Evolutionary conservation across 1,140 invertebrate species (phyloP).

Genomic region (Formica exsecta): DNA sequence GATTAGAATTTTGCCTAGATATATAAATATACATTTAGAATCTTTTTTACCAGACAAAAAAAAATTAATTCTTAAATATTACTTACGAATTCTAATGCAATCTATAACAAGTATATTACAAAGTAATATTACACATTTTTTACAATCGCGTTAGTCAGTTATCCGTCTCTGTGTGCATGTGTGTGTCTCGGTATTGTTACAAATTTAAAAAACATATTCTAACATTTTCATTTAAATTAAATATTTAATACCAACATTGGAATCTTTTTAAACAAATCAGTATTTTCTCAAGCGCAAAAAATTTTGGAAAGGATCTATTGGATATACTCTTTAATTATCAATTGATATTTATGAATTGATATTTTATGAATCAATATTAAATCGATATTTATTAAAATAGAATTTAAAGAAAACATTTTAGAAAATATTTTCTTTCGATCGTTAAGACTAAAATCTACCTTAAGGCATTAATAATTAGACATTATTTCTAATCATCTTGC

Average conservation of each 20-base stretch:
- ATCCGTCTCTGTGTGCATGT: neutral
- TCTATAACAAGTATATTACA: slow-evolving; percentile 16
- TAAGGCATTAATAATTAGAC: too few species aligned
- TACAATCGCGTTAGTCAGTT: neutral
- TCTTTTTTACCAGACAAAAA: neutral
- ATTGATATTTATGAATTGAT: neutral
- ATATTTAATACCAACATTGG: neutral
- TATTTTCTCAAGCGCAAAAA: neutral
- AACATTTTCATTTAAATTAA: neutral
- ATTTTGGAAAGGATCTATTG: neutral
- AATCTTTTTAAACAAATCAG: neutral
- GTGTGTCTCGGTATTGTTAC: neutral
- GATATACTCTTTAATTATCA: too few species aligned
- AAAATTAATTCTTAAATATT: neutral
- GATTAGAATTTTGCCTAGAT: neutral
- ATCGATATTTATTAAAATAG: too few species aligned
- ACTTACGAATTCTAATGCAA: neutral
- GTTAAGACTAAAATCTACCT: too few species aligned
- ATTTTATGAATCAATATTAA: neutral
- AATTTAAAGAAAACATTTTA: too few species aligned
- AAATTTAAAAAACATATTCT: neutral
- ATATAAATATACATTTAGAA: slow-evolving; percentile 2
- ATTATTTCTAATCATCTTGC: neutral
- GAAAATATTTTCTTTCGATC: too few species aligned
- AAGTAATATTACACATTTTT: neutral